These are phyloP conservation scores for Siphlonurus alternatus DNA, from an alignment of 2,888 invertebrate genomes.

Conservation along the genomic window DNA sequence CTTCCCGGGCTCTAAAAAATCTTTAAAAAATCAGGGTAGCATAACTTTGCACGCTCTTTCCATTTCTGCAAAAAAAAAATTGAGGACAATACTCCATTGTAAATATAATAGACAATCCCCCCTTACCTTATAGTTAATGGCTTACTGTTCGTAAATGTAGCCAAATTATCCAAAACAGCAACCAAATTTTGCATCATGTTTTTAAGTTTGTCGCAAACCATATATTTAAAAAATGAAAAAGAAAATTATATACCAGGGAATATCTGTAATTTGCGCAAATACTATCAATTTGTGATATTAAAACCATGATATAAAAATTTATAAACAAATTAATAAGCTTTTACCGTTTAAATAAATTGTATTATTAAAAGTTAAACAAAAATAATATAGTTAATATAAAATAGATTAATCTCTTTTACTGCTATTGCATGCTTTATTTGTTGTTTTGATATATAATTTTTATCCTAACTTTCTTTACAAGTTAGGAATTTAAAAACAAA, in stretches of 20 bases:
- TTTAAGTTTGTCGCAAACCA: too few relatives aligned
- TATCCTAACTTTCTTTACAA: not conserved
- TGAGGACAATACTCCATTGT: too few relatives aligned
- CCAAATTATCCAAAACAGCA: too few relatives aligned
- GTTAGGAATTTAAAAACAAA: not conserved
- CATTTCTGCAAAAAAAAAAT: too few relatives aligned
- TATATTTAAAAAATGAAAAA: too few relatives aligned
- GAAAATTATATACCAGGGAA: too few relatives aligned
- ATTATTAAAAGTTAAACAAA: not conserved
- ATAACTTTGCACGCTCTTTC: too few relatives aligned
- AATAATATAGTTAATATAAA: not conserved
- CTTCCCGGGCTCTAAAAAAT: too few relatives aligned
- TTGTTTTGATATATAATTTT: not conserved
- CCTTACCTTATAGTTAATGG: too few relatives aligned
- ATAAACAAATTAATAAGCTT: not conserved
- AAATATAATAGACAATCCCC: not conserved
- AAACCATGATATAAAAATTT: not conserved
- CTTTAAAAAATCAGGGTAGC: too few relatives aligned
- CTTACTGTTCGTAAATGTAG: too few relatives aligned
- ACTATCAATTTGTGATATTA: not conserved
- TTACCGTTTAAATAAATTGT: not conserved
- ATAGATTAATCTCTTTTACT: not conserved
- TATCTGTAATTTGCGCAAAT: too few relatives aligned
- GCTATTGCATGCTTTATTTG: not conserved
- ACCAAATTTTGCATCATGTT: not conserved